Percentiles rank a stretch among this genome's conserved stretches.
Evolutionary conservation across 2,888 invertebrate species (phyloP).

Genomic region (Lepidonotus clava): DNA sequence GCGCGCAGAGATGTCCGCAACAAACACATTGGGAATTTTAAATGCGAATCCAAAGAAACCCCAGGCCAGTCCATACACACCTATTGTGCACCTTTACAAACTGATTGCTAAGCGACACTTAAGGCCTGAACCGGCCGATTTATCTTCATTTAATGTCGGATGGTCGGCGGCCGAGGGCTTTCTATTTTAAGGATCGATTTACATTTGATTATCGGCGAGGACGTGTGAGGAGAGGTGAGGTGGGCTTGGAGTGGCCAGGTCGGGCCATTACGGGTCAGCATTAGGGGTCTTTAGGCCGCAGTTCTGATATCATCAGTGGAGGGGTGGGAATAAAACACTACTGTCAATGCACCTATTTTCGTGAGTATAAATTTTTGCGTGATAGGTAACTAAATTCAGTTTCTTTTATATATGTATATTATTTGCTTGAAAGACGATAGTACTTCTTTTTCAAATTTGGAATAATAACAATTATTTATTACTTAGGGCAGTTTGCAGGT

Average conservation of each 20-base stretch:
- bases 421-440: too few species aligned
- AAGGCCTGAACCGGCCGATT: not conserved
- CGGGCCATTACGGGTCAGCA: not conserved
- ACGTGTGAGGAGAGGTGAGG: not conserved
- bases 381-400: too few species aligned
- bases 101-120: constrained; percentile 38
- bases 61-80: not conserved
- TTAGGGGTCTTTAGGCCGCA: not conserved
- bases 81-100: not conserved
- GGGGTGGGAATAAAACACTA: too few species aligned
- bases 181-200: constrained; percentile 49
- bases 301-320: too few species aligned
- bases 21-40: not conserved
- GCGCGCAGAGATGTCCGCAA: not conserved
- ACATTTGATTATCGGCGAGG: constrained; percentile 44
- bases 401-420: too few species aligned
- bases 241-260: not conserved
- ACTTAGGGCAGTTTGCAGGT: too few species aligned
- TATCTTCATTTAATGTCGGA: constrained; percentile 49
- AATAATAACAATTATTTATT: too few species aligned
- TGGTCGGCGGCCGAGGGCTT: not conserved
- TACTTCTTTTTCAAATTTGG: too few species aligned
- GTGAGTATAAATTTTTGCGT: too few species aligned
- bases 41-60: not conserved
- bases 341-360: too few species aligned